A percentile compares a stretch with the other conserved stretches of the same genome.
These are phyloP conservation scores for Eupithecia insigniata DNA, from an alignment of 2,888 invertebrate genomes.

Conservation along the genomic window DNA sequence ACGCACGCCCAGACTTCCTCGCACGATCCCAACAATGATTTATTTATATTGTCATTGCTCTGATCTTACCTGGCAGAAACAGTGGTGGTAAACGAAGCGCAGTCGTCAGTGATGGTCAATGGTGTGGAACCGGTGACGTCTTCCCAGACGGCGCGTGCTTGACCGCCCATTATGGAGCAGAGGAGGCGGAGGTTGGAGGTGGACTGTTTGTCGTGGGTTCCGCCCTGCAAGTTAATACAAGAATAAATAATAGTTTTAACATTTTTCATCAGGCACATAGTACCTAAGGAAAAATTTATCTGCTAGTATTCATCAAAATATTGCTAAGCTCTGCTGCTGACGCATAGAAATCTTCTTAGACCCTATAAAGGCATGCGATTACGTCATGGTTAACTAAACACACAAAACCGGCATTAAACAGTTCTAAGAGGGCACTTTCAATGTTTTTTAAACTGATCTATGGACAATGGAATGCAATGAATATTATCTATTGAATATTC, in stretches of 20 bases:
- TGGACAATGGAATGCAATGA: too few relatives aligned
- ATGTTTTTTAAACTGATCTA: not conserved
- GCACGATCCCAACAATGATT: too few relatives aligned
- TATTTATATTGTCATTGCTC: too few relatives aligned
- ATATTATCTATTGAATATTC: too few relatives aligned
- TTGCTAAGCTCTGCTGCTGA: too few relatives aligned
- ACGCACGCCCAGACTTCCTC: not conserved
- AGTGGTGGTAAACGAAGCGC: slow-evolving; percentile 99
- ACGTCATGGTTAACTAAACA: not conserved
- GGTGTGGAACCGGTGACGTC: slow-evolving; percentile 99
- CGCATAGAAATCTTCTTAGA: not conserved
- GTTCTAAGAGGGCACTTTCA: not conserved
- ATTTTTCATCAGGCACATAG: too few relatives aligned
- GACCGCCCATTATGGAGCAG: slow-evolving; percentile 98
- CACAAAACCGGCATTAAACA: too few relatives aligned
- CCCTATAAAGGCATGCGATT: not conserved
- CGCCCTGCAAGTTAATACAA: slow-evolving; percentile 51
- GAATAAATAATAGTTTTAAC: too few relatives aligned
- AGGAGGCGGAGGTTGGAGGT: slow-evolving; percentile 90
- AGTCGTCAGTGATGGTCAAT: slow-evolving; percentile 97
- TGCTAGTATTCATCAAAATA: not conserved
- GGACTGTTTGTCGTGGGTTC: slow-evolving; percentile 65
- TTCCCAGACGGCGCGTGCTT: slow-evolving; percentile 99
- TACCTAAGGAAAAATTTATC: too few relatives aligned
- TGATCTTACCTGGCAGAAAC: slow-evolving; percentile 90